These are phyloP conservation scores for Desmophyllum pertusum DNA, from an alignment of 92 coral and sea anemone species.

Conservation along the genomic window DNA sequence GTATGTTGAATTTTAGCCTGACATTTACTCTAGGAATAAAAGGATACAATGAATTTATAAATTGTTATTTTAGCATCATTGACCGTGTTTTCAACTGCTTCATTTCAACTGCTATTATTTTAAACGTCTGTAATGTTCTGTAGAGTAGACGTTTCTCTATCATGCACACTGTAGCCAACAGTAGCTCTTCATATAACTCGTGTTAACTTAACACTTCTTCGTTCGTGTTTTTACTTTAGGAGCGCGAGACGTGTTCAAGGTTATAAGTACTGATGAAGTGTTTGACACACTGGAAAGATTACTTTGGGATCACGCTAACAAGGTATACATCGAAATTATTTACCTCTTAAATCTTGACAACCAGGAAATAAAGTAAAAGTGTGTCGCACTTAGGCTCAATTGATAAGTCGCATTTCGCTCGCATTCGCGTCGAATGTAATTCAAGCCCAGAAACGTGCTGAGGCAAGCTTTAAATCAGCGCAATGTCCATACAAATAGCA, in stretches of 20 bases:
- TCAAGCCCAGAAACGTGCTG: too few species aligned
- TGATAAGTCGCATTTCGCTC: too few species aligned
- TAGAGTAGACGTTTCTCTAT: background rate
- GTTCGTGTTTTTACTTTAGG: conserved; percentile 45
- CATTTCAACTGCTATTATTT: background rate
- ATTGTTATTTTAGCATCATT: background rate
- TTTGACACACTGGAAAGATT: conserved; percentile 78
- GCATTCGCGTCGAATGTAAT: too few species aligned
- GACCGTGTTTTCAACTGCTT: background rate
- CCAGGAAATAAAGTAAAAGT: too few species aligned
- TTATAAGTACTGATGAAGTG: conserved; percentile 70
- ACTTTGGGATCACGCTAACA: conserved; percentile 97
- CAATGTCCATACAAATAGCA: too few species aligned
- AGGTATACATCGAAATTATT: too few species aligned
- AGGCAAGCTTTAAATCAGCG: too few species aligned
- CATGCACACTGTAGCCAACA: background rate
- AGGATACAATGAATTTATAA: background rate
- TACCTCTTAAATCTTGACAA: too few species aligned
- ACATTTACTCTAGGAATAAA: background rate
- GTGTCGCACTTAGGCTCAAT: too few species aligned
- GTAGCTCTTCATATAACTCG: background rate
- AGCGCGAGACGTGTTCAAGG: conserved; percentile 75
- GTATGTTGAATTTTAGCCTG: conserved; percentile 44
- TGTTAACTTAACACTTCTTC: too few species aligned
- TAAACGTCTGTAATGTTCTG: background rate